Conservation (phyloP, 2,888 invertebrate species). For the Drosophila nr. perissopoda region DNA sequence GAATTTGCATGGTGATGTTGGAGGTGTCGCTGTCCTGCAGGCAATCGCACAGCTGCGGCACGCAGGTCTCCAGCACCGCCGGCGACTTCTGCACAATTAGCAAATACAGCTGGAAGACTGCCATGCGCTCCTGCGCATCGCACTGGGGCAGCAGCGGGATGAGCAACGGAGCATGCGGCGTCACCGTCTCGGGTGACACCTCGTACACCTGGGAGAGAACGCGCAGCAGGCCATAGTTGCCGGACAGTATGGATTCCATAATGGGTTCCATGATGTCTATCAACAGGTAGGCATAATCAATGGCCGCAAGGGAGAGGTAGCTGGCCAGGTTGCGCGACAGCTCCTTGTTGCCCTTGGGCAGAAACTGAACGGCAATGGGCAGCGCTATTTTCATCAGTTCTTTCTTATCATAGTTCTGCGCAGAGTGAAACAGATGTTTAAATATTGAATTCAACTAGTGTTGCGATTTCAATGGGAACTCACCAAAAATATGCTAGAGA, state of each 20-base stretch:
- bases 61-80: constrained; percentile 91
- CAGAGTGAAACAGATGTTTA: background rate
- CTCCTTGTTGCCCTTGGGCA: constrained; percentile 95
- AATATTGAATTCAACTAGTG: background rate
- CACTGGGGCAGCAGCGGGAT: constrained; percentile 91
- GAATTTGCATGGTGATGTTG: constrained; percentile 89
- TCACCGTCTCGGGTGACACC: constrained; percentile 93
- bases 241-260: constrained; percentile 95
- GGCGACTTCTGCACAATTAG: constrained; percentile 91
- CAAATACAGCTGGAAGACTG: constrained; percentile 92
- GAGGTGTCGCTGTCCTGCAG: constrained; percentile 87
- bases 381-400: constrained; percentile 88
- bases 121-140: constrained; percentile 93
- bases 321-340: constrained; percentile 95
- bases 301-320: constrained; percentile 96
- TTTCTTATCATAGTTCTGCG: constrained; percentile 87
- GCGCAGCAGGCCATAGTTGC: constrained; percentile 94
- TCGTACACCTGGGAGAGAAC: constrained; percentile 96
- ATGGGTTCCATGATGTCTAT: constrained; percentile 95
- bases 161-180: constrained; percentile 93
- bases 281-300: constrained; percentile 93
- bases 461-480: constrained; percentile 70
- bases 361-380: constrained; percentile 95
- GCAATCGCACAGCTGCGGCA: constrained; percentile 93
- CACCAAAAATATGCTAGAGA: constrained; percentile 97